A percentile compares a stretch with the other conserved stretches of the same genome.
These are phyloP conservation scores for Heptranchias perlo DNA, from an alignment of 2,113 vertebrate species.

Conservation along the genomic window DNA sequence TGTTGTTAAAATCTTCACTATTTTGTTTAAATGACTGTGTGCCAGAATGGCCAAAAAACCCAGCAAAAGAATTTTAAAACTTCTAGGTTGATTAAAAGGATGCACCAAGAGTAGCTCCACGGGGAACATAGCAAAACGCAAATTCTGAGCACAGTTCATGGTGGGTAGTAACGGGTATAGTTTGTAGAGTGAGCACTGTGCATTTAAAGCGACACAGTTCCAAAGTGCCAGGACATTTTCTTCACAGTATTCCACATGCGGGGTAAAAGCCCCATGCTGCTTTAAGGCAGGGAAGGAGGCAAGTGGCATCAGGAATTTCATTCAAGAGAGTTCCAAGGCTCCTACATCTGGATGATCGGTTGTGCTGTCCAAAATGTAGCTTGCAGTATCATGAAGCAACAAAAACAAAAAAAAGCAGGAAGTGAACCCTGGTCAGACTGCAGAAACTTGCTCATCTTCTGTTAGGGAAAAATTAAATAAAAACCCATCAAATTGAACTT, in stretches of 20 bases:
- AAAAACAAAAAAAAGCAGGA: constrained; percentile 41
- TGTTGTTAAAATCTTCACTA: constrained; percentile 20
- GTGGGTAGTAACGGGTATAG: constrained; percentile 57
- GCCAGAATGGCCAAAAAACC: not conserved
- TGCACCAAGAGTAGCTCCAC: constrained; percentile 22
- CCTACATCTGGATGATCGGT: constrained; percentile 61
- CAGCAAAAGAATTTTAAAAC: not conserved
- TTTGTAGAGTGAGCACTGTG: constrained; percentile 59
- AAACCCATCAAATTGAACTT: constrained; percentile 22
- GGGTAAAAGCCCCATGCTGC: constrained; percentile 79
- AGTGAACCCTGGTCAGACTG: constrained; percentile 66
- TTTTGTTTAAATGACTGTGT: constrained; percentile 22
- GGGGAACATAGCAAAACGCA: not conserved
- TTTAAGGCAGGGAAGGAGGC: constrained; percentile 94
- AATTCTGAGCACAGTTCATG: constrained; percentile 42
- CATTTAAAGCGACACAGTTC: constrained; percentile 68
- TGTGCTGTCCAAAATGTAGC: constrained; percentile 67
- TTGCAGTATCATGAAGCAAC: constrained; percentile 52
- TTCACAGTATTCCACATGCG: constrained; percentile 98
- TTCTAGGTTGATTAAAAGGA: constrained; percentile 33
- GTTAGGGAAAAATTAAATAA: constrained; percentile 48
- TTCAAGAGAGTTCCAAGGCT: constrained; percentile 62
- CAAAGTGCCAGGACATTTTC: constrained; percentile 76
- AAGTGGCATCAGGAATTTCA: constrained; percentile 71
- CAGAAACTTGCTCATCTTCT: constrained; percentile 95